Evolutionary conservation across 2,797 vertebrate species (phyloP).

Genomic region (Centropyge bicolor): DNA sequence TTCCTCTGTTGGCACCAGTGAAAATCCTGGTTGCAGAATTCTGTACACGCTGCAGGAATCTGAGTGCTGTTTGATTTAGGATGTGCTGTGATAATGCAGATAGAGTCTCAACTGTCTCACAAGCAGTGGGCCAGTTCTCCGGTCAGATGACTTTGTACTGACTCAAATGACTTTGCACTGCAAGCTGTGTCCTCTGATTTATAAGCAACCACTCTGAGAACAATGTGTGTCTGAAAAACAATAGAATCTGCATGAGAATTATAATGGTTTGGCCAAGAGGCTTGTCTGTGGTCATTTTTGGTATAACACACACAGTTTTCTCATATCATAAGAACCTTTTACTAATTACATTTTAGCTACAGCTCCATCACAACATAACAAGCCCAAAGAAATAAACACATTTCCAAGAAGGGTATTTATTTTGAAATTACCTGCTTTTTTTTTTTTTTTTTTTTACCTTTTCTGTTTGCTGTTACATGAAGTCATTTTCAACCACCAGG

Average conservation of each 20-base stretch:
- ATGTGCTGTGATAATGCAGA: background rate
- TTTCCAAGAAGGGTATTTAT: background rate
- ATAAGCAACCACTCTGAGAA: slow-evolving; percentile 12
- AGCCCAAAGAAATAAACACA: background rate
- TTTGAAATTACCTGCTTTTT: background rate
- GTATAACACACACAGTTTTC: background rate
- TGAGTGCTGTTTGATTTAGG: slow-evolving; percentile 21
- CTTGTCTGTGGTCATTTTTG: background rate
- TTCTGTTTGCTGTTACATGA: background rate
- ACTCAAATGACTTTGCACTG: slow-evolving; percentile 12
- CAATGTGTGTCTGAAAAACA: slow-evolving; percentile 16
- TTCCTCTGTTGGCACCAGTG: slow-evolving; percentile 31
- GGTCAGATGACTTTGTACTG: background rate
- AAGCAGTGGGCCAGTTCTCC: background rate
- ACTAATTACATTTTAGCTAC: background rate
- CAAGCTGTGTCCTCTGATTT: slow-evolving; percentile 23
- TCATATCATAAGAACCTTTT: background rate
- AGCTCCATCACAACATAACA: background rate
- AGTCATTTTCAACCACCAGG: slow-evolving; percentile 40
- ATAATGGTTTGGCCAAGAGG: background rate
- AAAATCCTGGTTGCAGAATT: slow-evolving; percentile 5
- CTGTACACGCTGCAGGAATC: slow-evolving; percentile 2
- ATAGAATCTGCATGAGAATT: background rate
- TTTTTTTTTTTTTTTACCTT: background rate
- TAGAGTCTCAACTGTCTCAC: background rate